These are phyloP conservation scores for Euwallacea similis DNA, from an alignment of 1,140 invertebrate species.

Conservation along the genomic window DNA sequence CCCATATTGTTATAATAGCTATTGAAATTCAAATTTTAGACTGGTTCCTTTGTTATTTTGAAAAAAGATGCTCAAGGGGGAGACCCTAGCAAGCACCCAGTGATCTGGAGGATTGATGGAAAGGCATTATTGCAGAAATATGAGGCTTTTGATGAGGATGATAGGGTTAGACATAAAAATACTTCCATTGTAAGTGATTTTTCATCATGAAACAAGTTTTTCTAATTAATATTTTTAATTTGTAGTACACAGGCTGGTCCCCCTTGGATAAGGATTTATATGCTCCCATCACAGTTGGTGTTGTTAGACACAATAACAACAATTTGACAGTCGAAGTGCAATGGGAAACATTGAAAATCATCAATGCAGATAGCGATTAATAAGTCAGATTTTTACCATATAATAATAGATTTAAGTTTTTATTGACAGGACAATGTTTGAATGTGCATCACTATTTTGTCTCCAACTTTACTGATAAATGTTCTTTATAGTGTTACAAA, in stretches of 20 bases:
- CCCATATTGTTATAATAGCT: neutral
- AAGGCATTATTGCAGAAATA: constrained; percentile 78
- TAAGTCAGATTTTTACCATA: constrained; percentile 2
- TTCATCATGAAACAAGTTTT: neutral
- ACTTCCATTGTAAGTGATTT: constrained; percentile 68
- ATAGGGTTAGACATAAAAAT: constrained; percentile 71
- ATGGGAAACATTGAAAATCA: constrained; percentile 48
- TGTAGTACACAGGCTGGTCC: constrained; percentile 53
- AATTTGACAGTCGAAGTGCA: constrained; percentile 46
- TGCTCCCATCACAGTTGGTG: constrained; percentile 46
- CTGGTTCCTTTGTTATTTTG: constrained; percentile 50
- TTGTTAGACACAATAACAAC: constrained; percentile 43
- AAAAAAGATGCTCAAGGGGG: constrained; percentile 51
- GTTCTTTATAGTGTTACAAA: too few species aligned
- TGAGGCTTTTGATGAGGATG: constrained; percentile 70
- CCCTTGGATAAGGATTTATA: constrained; percentile 50
- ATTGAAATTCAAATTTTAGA: constrained; percentile 39
- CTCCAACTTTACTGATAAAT: too few species aligned
- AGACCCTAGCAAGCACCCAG: constrained; percentile 48
- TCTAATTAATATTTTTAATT: constrained; percentile 24
- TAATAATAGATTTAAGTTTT: neutral
- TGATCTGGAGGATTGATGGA: constrained; percentile 78
- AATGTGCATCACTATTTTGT: neutral
- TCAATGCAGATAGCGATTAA: constrained; percentile 48
- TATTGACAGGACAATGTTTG: neutral